phyloP scores from a whole-genome alignment of 1,140 invertebrate genomes.

The Branchinecta lynchi region DNA sequence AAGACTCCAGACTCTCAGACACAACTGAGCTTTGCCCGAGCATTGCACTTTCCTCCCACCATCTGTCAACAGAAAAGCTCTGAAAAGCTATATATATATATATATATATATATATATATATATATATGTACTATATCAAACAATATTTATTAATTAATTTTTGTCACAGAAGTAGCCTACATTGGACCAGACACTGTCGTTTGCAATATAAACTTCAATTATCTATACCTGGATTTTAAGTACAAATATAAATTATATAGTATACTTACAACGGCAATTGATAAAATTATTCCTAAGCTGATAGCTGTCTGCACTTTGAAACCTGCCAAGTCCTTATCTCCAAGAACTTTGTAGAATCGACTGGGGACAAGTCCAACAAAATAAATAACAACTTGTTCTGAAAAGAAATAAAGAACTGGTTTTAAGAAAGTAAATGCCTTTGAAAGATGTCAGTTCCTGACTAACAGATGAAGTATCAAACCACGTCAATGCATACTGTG shows the following conservation, averaged over 20 bases:
- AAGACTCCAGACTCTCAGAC: too few relatives aligned
- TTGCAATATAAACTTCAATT: too few relatives aligned
- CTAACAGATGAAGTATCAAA: neutral
- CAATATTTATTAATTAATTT: too few relatives aligned
- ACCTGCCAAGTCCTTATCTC: slow-evolving; percentile 33
- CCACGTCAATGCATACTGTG: neutral
- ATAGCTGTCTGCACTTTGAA: slow-evolving; percentile 32
- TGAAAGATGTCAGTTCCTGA: too few relatives aligned
- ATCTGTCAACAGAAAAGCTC: too few relatives aligned
- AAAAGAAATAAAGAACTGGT: slow-evolving; percentile 22
- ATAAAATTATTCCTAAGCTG: slow-evolving; percentile 33
- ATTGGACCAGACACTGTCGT: too few relatives aligned
- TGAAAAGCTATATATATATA: too few relatives aligned
- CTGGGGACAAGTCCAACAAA: slow-evolving; percentile 38
- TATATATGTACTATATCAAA: too few relatives aligned
- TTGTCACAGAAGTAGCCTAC: too few relatives aligned
- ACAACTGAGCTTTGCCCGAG: too few relatives aligned
- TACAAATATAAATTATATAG: slow-evolving; percentile 16
- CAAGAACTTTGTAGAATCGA: slow-evolving; percentile 37
- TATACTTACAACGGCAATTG: slow-evolving; percentile 35
- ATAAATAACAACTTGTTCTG: slow-evolving; percentile 38
- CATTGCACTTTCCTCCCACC: too few relatives aligned
- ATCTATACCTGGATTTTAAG: neutral
- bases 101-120: too few relatives aligned
- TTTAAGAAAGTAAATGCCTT: neutral